Percentiles rank a stretch among this genome's conserved stretches.
Conservation (phyloP, 2,113 vertebrate species). For the Anhinga anhinga region DNA sequence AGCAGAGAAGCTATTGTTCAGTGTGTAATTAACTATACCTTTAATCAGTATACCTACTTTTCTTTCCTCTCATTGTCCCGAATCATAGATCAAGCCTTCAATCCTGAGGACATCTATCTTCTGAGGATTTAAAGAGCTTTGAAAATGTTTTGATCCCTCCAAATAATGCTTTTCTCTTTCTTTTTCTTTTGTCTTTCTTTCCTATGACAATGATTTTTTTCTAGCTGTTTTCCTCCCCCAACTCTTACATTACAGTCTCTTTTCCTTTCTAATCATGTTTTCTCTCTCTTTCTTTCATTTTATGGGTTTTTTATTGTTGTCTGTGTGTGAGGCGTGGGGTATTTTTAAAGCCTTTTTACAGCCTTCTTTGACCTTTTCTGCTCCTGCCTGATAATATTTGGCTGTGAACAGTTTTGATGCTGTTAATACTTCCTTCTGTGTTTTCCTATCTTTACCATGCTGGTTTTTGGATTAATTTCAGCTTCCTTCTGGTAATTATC, state of each 20-base stretch:
- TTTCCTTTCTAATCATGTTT: neutral
- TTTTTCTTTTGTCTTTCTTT: neutral
- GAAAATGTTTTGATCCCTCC: neutral
- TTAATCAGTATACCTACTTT: neutral
- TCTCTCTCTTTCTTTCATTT: neutral
- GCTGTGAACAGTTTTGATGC: neutral
- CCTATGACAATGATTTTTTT: neutral
- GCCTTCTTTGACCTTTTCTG: neutral
- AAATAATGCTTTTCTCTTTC: neutral
- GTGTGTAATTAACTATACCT: neutral
- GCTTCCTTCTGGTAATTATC: neutral
- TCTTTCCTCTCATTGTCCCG: neutral
- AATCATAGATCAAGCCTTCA: neutral
- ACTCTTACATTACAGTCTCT: neutral
- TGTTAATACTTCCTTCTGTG: neutral
- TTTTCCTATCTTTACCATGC: neutral
- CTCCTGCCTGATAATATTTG: neutral
- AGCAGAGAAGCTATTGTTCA: neutral
- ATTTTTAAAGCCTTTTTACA: neutral
- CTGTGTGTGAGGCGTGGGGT: accelerated
- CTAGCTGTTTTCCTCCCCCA: neutral
- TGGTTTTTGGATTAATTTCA: neutral
- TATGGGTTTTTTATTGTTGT: accelerated
- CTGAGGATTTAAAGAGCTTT: neutral
- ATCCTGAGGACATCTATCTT: neutral